phyloP scores from a whole-genome alignment of 2,888 invertebrate species.

The Lottia scabra region DNA sequence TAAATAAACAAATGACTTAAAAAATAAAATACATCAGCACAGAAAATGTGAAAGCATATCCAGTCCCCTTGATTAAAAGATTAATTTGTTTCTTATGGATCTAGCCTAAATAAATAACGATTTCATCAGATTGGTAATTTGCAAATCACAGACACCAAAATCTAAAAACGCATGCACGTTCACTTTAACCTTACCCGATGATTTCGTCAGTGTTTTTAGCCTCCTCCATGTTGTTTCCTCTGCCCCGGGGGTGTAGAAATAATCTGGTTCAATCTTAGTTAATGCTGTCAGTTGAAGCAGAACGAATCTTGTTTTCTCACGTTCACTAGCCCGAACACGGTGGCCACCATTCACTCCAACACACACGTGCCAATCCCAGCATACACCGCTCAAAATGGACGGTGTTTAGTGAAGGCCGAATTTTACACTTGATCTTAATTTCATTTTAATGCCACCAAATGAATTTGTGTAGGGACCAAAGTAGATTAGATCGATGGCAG shows the following conservation, averaged over 20 bases:
- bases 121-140: too few relatives aligned
- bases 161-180: too few relatives aligned
- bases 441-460: conserved; percentile 43
- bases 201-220: conserved; percentile 7
- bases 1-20: too few relatives aligned
- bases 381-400: conserved; percentile 55
- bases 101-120: too few relatives aligned
- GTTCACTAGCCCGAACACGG: conserved; percentile 22
- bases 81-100: too few relatives aligned
- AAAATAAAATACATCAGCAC: too few relatives aligned
- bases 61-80: too few relatives aligned
- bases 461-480: conserved; percentile 37
- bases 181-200: conserved; percentile 8
- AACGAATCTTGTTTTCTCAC: conserved; percentile 10
- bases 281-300: not conserved
- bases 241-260: too few relatives aligned
- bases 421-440: conserved; percentile 45
- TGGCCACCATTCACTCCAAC: conserved; percentile 13
- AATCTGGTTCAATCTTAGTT: not conserved
- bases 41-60: too few relatives aligned
- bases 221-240: too few relatives aligned
- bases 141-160: too few relatives aligned
- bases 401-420: conserved; percentile 44
- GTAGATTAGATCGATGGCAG: conserved; percentile 26
- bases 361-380: conserved; percentile 46